Evolutionary conservation across 2,888 invertebrate genomes (phyloP).

Genomic region (Pammene fasciana): DNA sequence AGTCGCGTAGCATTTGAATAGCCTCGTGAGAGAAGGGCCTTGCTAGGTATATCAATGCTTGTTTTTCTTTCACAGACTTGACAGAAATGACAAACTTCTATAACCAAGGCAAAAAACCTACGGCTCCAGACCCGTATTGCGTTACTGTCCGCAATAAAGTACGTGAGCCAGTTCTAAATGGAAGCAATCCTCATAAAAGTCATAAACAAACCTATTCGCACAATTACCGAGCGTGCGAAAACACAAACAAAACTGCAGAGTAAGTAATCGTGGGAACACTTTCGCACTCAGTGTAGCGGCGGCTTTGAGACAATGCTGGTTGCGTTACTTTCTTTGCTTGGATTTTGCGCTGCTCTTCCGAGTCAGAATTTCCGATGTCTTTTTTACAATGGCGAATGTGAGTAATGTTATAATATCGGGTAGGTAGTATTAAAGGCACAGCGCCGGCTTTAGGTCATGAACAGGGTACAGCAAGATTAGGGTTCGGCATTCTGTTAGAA

Average conservation of each 20-base stretch:
- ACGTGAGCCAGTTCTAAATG: constrained; percentile 5
- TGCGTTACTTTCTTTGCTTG: constrained; percentile 53
- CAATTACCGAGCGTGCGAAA: constrained; percentile 17
- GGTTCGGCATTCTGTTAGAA: no score
- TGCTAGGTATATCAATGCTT: no score
- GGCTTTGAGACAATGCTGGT: constrained; percentile 56
- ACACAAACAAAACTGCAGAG: constrained; percentile 43
- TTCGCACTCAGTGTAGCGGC: constrained; percentile 43
- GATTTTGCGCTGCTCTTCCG: constrained; percentile 43
- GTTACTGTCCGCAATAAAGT: constrained; percentile 2
- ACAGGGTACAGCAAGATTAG: no score
- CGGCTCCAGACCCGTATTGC: no score
- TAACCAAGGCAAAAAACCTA: no score
- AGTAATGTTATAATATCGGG: constrained; percentile 49
- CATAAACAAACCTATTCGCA: constrained; percentile 21
- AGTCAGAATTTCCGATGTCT: constrained; percentile 58
- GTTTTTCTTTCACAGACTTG: no score
- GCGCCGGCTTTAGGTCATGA: no score
- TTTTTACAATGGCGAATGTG: constrained; percentile 55
- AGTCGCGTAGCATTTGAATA: no score
- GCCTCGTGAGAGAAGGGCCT: no score
- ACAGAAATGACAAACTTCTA: no score
- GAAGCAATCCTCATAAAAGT: constrained; percentile 12
- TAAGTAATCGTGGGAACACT: constrained; percentile 50
- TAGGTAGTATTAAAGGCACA: no score